phyloP scores from a whole-genome alignment of 2,113 vertebrate genomes.

The Vicugna pacos region DNA sequence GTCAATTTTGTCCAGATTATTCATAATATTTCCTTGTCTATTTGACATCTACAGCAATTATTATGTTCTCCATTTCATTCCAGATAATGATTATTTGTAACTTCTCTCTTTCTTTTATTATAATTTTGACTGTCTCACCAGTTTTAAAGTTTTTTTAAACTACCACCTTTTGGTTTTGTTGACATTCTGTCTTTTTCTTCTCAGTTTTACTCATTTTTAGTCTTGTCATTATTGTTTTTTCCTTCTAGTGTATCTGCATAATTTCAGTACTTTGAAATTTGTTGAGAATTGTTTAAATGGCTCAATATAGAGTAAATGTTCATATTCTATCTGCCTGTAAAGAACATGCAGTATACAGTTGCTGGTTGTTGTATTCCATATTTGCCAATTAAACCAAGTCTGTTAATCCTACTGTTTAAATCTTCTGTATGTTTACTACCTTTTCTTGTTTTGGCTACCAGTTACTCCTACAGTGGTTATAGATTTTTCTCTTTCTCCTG shows the following conservation, averaged over 20 bases:
- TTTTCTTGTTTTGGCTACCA: background rate
- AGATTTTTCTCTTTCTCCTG: background rate
- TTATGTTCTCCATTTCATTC: background rate
- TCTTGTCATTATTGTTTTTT: background rate
- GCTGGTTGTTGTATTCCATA: background rate
- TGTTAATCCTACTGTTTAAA: background rate
- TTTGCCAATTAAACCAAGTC: background rate
- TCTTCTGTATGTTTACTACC: background rate
- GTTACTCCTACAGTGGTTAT: background rate
- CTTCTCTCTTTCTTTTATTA: background rate
- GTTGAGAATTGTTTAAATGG: background rate
- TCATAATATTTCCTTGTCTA: background rate
- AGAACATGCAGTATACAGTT: background rate
- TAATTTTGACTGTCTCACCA: background rate
- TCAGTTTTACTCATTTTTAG: conserved; percentile 4
- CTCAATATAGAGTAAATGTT: background rate
- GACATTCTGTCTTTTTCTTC: background rate
- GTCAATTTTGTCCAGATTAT: background rate
- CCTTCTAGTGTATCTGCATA: background rate
- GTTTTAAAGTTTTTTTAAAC: background rate
- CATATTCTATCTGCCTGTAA: background rate
- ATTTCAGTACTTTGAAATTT: conserved; percentile 6
- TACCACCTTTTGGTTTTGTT: background rate
- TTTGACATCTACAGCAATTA: background rate
- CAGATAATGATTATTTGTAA: background rate